These are phyloP conservation scores for Seira musarum DNA, from an alignment of 2,888 invertebrate species.

Conservation along the genomic window DNA sequence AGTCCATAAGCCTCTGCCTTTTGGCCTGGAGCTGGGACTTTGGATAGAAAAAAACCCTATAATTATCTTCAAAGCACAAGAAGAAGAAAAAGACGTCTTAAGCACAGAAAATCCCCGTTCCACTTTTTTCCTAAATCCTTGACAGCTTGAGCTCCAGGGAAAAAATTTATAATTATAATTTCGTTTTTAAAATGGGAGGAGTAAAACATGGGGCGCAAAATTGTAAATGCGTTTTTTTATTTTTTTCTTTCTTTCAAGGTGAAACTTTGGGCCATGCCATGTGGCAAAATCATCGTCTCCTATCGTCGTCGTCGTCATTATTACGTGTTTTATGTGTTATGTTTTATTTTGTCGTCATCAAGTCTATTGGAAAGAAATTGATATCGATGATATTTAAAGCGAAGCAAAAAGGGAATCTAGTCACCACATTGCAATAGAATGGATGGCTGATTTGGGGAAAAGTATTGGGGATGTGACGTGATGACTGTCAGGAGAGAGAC, in stretches of 20 bases:
- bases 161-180: neutral
- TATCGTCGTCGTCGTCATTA: too few relatives aligned
- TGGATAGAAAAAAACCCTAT: neutral
- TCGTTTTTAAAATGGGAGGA: neutral
- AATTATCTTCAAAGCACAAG: neutral
- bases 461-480: neutral
- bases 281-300: neutral
- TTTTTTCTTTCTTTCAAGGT: neutral
- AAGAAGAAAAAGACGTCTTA: neutral
- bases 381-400: neutral
- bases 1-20: neutral
- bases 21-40: neutral
- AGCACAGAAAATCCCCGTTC: neutral
- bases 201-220: neutral
- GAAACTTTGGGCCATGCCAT: neutral
- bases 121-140: neutral
- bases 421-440: too few relatives aligned
- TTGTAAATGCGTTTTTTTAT: neutral
- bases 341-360: neutral
- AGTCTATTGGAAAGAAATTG: too few relatives aligned
- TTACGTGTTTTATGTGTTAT: too few relatives aligned
- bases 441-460: too few relatives aligned
- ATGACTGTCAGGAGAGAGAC: neutral
- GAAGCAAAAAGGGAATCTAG: too few relatives aligned
- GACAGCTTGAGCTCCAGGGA: too few relatives aligned